phyloP scores from a whole-genome alignment of 2,797 vertebrate genomes.

The Artibeus lituratus region DNA sequence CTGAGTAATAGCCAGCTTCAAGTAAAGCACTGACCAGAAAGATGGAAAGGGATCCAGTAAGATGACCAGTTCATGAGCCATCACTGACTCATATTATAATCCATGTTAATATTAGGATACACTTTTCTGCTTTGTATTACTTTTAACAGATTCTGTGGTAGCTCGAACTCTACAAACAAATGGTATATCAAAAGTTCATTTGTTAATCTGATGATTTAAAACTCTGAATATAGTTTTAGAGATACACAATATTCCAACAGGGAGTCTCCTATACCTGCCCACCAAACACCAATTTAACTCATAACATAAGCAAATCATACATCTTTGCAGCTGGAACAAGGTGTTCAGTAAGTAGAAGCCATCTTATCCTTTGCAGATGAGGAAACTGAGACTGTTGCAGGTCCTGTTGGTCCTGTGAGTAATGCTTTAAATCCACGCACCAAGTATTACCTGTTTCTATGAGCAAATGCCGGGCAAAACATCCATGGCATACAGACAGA shows the following conservation, averaged over 20 bases:
- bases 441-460: neutral
- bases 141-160: neutral
- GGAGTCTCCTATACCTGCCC: neutral
- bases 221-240: neutral
- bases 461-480: neutral
- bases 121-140: neutral
- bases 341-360: neutral
- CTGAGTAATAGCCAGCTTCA: neutral
- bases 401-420: neutral
- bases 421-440: neutral
- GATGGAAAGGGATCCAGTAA: neutral
- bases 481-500: neutral
- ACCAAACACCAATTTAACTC: neutral
- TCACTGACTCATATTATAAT: neutral
- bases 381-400: neutral
- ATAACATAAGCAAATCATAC: neutral
- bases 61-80: neutral
- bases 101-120: neutral
- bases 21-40: neutral
- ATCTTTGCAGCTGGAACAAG: neutral
- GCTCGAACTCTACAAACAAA: neutral
- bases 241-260: neutral
- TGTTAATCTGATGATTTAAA: neutral
- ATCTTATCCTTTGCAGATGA: neutral
- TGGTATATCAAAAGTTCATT: neutral